Percentiles rank a stretch among this genome's conserved stretches.
Conservation (phyloP, 2,888 invertebrate genomes). For the Tetragonula carbonaria region DNA sequence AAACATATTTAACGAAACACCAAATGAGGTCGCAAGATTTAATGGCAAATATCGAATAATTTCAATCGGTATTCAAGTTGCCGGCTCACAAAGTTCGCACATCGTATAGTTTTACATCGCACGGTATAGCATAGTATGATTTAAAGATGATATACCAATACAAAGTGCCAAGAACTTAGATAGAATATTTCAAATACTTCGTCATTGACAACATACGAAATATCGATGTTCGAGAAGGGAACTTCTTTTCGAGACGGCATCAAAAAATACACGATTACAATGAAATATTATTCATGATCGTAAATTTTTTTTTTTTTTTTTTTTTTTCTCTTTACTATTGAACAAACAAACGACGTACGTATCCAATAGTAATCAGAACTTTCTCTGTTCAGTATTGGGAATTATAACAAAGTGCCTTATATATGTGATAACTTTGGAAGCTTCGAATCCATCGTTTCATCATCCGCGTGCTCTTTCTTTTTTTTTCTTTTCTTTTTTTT, state of each 20-base stretch:
- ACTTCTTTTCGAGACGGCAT: slow-evolving; percentile 13
- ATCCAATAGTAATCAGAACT: slow-evolving; percentile 20
- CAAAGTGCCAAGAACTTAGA: slow-evolving; percentile 27
- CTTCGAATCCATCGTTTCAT: slow-evolving; percentile 30
- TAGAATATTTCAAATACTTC: slow-evolving; percentile 17
- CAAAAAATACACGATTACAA: slow-evolving; percentile 24
- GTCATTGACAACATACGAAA: slow-evolving; percentile 56
- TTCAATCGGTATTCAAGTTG: slow-evolving; percentile 27
- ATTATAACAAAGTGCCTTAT: slow-evolving; percentile 40
- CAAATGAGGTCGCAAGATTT: slow-evolving; percentile 35
- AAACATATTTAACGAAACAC: slow-evolving; percentile 17
- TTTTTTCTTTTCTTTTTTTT: neutral
- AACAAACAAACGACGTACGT: slow-evolving; percentile 44
- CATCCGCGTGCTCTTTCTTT: neutral
- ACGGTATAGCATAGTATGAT: slow-evolving; percentile 6
- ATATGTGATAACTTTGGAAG: slow-evolving; percentile 38
- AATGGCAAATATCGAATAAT: slow-evolving; percentile 5
- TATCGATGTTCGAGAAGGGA: slow-evolving; percentile 56
- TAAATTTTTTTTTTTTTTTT: slow-evolving; percentile 16
- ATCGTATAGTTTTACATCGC: slow-evolving; percentile 33
- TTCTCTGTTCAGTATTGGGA: slow-evolving; percentile 13
- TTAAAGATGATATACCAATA: slow-evolving; percentile 23
- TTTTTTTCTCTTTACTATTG: slow-evolving; percentile 5
- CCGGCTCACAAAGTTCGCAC: slow-evolving; percentile 50
- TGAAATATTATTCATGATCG: slow-evolving; percentile 26